A percentile compares a stretch with the other conserved stretches of the same genome.
phyloP scores from a whole-genome alignment of 2,797 vertebrate species.

The Crenichthys baileyi region DNA sequence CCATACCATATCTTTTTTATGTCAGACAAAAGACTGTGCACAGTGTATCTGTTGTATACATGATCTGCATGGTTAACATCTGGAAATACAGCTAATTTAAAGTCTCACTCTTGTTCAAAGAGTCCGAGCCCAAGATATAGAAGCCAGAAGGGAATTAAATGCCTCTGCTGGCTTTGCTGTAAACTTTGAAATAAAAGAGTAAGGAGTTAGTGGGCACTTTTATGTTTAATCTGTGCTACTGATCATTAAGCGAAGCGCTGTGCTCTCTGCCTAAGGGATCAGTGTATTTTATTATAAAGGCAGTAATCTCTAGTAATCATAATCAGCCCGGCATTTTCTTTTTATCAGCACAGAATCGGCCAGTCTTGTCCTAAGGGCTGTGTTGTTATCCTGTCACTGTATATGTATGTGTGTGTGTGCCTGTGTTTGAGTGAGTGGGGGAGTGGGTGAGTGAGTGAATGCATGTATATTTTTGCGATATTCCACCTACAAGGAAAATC shows the following conservation, averaged over 20 bases:
- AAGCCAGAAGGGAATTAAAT: slow-evolving; percentile 14
- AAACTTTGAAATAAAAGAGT: slow-evolving; percentile 59
- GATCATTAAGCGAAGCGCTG: slow-evolving; percentile 58
- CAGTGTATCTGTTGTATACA: slow-evolving; percentile 36
- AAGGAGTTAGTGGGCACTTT: slow-evolving; percentile 44
- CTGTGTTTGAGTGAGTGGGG: slow-evolving; percentile 1
- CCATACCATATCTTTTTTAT: slow-evolving; percentile 37
- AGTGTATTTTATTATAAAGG: slow-evolving; percentile 37
- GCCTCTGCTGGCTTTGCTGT: slow-evolving; percentile 29
- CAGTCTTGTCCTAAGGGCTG: slow-evolving; percentile 44
- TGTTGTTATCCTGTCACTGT: slow-evolving; percentile 42
- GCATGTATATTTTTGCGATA: neutral
- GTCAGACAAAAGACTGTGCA: slow-evolving; percentile 42
- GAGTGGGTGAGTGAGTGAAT: neutral
- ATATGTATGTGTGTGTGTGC: slow-evolving; percentile 19
- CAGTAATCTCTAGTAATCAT: slow-evolving; percentile 69
- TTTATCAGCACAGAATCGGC: slow-evolving; percentile 60
- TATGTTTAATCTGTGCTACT: slow-evolving; percentile 70
- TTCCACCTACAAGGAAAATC: slow-evolving; percentile 2
- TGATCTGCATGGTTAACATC: slow-evolving; percentile 40
- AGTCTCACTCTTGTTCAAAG: slow-evolving; percentile 28
- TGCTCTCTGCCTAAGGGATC: slow-evolving; percentile 48
- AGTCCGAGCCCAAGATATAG: slow-evolving; percentile 25
- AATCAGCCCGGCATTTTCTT: slow-evolving; percentile 61
- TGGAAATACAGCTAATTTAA: slow-evolving; percentile 36